phyloP scores from a whole-genome alignment of 1,140 invertebrate species.

The Meloidogyne floridensis region DNA sequence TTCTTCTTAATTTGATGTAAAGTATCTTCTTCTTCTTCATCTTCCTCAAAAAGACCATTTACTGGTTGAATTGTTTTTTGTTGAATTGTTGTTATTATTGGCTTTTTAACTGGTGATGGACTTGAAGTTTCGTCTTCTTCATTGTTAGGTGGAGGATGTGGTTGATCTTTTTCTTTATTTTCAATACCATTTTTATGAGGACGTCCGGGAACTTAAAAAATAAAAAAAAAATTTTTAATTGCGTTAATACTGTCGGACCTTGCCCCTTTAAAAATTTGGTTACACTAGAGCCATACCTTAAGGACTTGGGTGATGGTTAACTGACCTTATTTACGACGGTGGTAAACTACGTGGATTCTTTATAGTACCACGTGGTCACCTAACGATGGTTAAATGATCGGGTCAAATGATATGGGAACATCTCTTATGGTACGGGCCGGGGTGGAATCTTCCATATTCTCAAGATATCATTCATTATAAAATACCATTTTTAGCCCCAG shows the following conservation, averaged over 20 bases:
- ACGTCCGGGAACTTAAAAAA: not conserved
- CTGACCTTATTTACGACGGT: too few species aligned
- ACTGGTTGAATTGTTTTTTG: slow-evolving; percentile 31
- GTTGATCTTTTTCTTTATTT: not conserved
- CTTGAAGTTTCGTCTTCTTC: slow-evolving; percentile 8
- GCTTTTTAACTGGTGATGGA: slow-evolving; percentile 15
- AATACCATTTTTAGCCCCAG: not conserved
- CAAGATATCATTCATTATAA: not conserved
- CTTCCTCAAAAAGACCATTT: slow-evolving; percentile 59
- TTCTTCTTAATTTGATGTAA: slow-evolving; percentile 71
- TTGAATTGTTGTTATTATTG: slow-evolving; percentile 75
- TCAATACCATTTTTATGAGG: not conserved
- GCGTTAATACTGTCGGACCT: too few species aligned
- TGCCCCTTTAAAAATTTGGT: not conserved
- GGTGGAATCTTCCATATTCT: not conserved
- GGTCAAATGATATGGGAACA: too few species aligned
- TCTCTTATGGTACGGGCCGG: too few species aligned
- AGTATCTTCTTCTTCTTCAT: slow-evolving; percentile 73
- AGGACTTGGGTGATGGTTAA: too few species aligned
- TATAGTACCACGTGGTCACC: too few species aligned
- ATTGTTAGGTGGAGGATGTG: not conserved
- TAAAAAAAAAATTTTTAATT: not conserved
- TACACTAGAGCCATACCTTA: too few species aligned
- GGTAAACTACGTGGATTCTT: too few species aligned
- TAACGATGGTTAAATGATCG: too few species aligned